phyloP scores from a whole-genome alignment of 2,797 vertebrate species.

The Pristis pectinata region DNA sequence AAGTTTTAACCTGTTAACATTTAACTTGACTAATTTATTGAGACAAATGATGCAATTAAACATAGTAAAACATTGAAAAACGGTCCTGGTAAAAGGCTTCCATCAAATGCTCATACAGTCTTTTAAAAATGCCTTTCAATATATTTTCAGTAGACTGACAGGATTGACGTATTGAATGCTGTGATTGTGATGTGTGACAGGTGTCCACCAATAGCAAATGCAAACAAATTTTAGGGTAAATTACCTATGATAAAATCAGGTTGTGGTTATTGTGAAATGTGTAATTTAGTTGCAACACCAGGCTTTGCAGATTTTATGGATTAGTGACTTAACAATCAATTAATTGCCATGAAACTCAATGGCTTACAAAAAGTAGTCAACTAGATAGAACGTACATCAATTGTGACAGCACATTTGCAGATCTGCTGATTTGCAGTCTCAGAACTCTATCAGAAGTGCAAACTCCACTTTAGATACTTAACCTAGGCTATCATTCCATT shows the following conservation, averaged over 20 bases:
- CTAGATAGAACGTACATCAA: background rate
- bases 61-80: background rate
- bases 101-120: background rate
- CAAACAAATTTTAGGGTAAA: background rate
- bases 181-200: background rate
- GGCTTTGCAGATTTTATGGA: background rate
- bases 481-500: background rate
- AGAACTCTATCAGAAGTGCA: background rate
- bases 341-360: background rate
- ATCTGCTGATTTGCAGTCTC: conserved; percentile 6
- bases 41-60: background rate
- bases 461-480: background rate
- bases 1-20: conserved; percentile 7
- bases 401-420: background rate
- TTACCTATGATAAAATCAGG: background rate
- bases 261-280: background rate
- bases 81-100: background rate
- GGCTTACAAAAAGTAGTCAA: background rate
- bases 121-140: background rate
- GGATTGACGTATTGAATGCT: background rate
- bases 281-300: background rate
- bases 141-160: background rate
- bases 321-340: background rate
- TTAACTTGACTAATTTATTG: conserved; percentile 9
- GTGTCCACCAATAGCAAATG: background rate